Evolutionary conservation across 2,113 vertebrate genomes (phyloP).

Genomic region (Baryphthengus martii): DNA sequence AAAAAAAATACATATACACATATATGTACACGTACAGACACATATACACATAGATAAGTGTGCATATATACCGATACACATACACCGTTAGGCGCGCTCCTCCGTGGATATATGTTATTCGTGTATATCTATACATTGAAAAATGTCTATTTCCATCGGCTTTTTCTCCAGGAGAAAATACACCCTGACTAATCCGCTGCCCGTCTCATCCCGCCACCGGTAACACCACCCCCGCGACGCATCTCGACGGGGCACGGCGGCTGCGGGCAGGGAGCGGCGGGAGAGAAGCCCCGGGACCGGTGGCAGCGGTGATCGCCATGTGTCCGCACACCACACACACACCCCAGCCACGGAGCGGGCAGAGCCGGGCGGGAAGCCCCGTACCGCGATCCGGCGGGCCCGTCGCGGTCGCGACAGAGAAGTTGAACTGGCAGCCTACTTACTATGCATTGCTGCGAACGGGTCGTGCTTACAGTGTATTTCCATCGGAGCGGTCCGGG

Average conservation of each 20-base stretch:
- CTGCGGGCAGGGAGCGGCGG: not conserved
- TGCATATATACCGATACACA: accelerated
- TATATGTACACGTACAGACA: accelerated
- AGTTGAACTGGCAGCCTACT: conserved; percentile 80
- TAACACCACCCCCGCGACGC: not conserved
- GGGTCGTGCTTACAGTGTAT: conserved; percentile 99
- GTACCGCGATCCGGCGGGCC: not conserved
- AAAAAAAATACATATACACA: not conserved
- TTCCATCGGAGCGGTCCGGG: conserved; percentile 85
- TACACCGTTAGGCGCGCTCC: not conserved
- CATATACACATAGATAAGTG: no score
- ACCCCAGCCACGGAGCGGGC: not conserved
- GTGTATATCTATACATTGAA: no score
- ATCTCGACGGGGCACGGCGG: no score
- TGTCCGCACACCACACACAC: not conserved
- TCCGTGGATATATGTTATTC: no score
- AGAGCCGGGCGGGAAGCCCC: not conserved
- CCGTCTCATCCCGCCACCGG: not conserved
- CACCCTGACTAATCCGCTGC: not conserved
- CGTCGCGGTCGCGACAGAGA: conserved; percentile 3
- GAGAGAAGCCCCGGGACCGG: no score
- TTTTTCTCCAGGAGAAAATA: not conserved
- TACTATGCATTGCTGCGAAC: conserved; percentile 99
- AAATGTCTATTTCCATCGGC: not conserved
- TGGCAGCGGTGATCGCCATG: no score